Conservation (phyloP, 2,797 vertebrate genomes). For the Acipenser oxyrinchus region DNA sequence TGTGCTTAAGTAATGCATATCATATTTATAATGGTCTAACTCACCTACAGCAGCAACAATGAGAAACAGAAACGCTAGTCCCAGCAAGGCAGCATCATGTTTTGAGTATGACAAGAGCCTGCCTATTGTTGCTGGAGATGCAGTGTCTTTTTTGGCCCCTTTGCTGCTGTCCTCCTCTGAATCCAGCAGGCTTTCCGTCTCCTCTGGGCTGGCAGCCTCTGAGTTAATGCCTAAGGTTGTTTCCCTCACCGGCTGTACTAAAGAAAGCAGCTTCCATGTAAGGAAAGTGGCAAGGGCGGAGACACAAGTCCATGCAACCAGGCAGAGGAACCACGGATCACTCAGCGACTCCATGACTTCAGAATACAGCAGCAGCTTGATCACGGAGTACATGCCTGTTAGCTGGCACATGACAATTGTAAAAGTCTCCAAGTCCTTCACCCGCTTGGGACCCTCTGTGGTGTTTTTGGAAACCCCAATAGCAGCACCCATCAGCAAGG, state of each 20-base stretch:
- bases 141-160: slow-evolving; percentile 31
- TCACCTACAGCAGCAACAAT: slow-evolving; percentile 79
- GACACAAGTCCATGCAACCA: slow-evolving; percentile 77
- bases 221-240: neutral
- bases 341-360: slow-evolving; percentile 61
- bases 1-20: too few relatives aligned
- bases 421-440: slow-evolving; percentile 44
- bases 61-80: slow-evolving; percentile 74
- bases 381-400: slow-evolving; percentile 66
- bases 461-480: too few relatives aligned
- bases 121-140: slow-evolving; percentile 74
- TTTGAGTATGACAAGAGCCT: slow-evolving; percentile 78
- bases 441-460: slow-evolving; percentile 62
- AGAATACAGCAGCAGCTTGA: slow-evolving; percentile 79
- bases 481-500: too few relatives aligned
- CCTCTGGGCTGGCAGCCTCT: slow-evolving; percentile 21
- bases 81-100: slow-evolving; percentile 66
- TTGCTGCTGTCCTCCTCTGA: slow-evolving; percentile 29
- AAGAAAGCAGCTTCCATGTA: slow-evolving; percentile 70
- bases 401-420: slow-evolving; percentile 63
- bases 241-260: slow-evolving; percentile 33
- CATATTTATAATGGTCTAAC: slow-evolving; percentile 27
- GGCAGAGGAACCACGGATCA: slow-evolving; percentile 75
- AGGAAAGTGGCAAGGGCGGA: slow-evolving; percentile 53
- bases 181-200: slow-evolving; percentile 46